Base-by-base conservation (phyloP, 2,113 vertebrate species). In the Machaerirhynchus nigripectus region DNA sequence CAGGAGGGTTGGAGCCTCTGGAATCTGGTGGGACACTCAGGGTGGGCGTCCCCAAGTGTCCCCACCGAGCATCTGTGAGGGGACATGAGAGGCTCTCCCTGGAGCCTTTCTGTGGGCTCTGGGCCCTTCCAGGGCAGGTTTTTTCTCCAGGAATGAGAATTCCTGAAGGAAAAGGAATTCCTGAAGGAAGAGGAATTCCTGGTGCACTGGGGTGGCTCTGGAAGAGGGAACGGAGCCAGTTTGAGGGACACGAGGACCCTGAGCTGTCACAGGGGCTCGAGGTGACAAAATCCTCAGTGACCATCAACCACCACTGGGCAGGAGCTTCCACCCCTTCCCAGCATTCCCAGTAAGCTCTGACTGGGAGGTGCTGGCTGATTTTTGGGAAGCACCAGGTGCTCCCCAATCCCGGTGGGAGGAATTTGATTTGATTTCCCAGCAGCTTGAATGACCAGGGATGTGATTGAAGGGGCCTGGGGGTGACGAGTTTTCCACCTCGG, bases 221-320 rank as follows among this genome's bases (percentile, higher is more conserved):
- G 63, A 39, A n/a, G n/a, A 53, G 40, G 26, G 56, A 37, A 10
- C 1, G 1, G 44, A 30, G 13, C 19, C 9, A 7, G 1, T 1
- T 20, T 37, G 52, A 59, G 31, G 49, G n/a, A 17, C 33, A 5
- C 0, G 1, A 30, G 46, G 59, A 44, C 50, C 13, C 42, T 39
- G 84, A 23, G 35, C 2, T 16, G 21, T 30, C 39, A 13, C 27
- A 27, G 24, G 17, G 10, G 4, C 2, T 12, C 0, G 2, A 30
- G 9, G 24, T 4, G 14, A 22, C 15, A 52, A 53, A 27, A 65
- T 3, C 50, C 7, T 27, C n/a, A 5, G 0, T 0, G 0, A 3
- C 2, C n/a, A 12, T 9, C 57, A 7, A 23, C 40, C n/a, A 5
- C 8, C 49, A 4, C 7, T 1, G 15, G 4, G 6, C 27, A 16